phyloP scores from a whole-genome alignment of 2,888 invertebrate species.

The Chloroclysta siterata region DNA sequence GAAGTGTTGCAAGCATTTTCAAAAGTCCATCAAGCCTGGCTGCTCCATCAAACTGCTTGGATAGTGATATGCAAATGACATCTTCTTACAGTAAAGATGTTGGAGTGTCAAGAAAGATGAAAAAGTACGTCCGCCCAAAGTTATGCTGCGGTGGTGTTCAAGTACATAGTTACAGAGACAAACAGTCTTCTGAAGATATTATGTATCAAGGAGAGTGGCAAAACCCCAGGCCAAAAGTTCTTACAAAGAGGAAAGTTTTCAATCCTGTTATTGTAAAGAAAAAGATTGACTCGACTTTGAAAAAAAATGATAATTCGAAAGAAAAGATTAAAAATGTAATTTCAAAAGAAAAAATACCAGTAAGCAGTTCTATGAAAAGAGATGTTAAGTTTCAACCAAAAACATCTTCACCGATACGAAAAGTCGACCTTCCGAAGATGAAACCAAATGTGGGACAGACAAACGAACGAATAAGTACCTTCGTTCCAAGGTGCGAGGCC shows the following conservation, averaged over 20 bases:
- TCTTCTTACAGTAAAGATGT: conserved; percentile 16
- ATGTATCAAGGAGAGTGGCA: conserved; percentile 78
- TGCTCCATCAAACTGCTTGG: conserved; percentile 5
- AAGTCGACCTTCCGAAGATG: conserved; percentile 1
- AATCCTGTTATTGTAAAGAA: conserved; percentile 44
- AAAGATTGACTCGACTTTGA: conserved; percentile 40
- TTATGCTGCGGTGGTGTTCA: conserved; percentile 68
- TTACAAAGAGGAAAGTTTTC: conserved; percentile 46
- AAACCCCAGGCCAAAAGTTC: conserved; percentile 48
- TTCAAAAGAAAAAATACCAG: conserved; percentile 38
- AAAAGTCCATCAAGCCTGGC: conserved; percentile 9
- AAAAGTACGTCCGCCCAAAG: conserved; percentile 48
- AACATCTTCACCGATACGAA: conserved; percentile 1
- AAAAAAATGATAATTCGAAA: conserved; percentile 44
- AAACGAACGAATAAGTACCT: conserved; percentile 2
- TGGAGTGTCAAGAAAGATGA: conserved; percentile 8
- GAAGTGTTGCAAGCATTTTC: conserved; percentile 34
- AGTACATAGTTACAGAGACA: conserved; percentile 73
- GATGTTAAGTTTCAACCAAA: conserved; percentile 8
- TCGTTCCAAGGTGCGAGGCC: conserved; percentile 5
- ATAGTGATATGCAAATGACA: conserved; percentile 16
- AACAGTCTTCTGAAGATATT: conserved; percentile 66
- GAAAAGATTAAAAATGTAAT: conserved; percentile 38
- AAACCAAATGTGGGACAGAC: conserved; percentile 8
- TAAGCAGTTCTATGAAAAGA: conserved; percentile 13